Percentiles rank a stretch among this genome's conserved stretches.
These are phyloP conservation scores for Psilanteris sp. DNA, from an alignment of 1,140 invertebrate genomes.

Conservation along the genomic window DNA sequence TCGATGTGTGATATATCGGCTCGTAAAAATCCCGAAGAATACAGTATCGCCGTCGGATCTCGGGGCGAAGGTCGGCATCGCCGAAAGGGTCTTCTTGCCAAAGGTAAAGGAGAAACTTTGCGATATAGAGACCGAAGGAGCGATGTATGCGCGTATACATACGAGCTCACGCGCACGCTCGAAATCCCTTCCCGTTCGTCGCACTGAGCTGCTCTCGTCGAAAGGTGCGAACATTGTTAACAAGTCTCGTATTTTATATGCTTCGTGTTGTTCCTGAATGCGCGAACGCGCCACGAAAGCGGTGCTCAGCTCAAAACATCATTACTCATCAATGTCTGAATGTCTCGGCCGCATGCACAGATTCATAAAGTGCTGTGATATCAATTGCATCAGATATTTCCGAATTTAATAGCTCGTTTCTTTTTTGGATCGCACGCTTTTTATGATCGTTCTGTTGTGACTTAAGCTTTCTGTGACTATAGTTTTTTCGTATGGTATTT, in stretches of 20 bases:
- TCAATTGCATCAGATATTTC: constrained; percentile 12
- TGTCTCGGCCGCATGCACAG: not conserved
- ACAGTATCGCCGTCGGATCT: constrained; percentile 79
- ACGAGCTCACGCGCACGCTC: constrained; percentile 43
- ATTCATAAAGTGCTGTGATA: constrained; percentile 3
- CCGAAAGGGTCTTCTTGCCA: constrained; percentile 70
- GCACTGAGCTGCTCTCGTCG: constrained; percentile 19
- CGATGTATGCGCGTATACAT: constrained; percentile 35
- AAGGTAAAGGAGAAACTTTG: constrained; percentile 58
- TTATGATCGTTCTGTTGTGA: no score
- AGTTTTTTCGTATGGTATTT: no score
- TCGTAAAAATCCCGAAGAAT: constrained; percentile 79
- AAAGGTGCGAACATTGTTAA: constrained; percentile 80
- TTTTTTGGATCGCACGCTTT: no score
- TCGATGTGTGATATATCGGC: constrained; percentile 80
- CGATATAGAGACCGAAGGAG: constrained; percentile 30
- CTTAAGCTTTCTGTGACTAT: no score
- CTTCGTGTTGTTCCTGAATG: constrained; percentile 65
- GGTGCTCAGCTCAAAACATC: constrained; percentile 47
- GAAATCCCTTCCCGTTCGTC: constrained; percentile 34
- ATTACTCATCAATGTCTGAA: constrained; percentile 38
- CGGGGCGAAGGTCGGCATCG: constrained; percentile 77
- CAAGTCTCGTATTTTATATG: constrained; percentile 79
- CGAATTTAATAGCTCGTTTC: no score
- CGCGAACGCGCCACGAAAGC: constrained; percentile 49